A percentile compares a stretch with the other conserved stretches of the same genome.
Evolutionary conservation across 1,140 invertebrate species (phyloP).

Genomic region (Drosophila quadrilineata): DNA sequence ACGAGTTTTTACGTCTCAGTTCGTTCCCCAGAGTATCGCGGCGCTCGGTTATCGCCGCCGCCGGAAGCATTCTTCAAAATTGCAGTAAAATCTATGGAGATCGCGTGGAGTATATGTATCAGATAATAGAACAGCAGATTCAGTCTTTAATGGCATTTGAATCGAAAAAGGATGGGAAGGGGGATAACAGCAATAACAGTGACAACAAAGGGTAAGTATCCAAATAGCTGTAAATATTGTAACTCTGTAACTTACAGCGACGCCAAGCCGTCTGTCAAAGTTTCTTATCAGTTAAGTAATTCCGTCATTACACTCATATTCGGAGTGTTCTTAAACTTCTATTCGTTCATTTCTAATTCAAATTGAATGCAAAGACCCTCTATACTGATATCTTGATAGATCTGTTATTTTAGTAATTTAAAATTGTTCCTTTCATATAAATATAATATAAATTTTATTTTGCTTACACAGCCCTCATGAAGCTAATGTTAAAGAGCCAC

Average conservation of each 20-base stretch:
- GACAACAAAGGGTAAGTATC: too few relatives aligned
- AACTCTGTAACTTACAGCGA: neutral
- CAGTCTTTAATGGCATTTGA: constrained; percentile 38
- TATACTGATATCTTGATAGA: too few relatives aligned
- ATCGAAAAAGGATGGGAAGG: constrained; percentile 21
- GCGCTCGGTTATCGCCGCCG: constrained; percentile 29
- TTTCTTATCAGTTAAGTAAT: neutral
- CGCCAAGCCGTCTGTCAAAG: constrained; percentile 48
- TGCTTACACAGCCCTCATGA: constrained; percentile 6
- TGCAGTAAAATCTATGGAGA: constrained; percentile 56
- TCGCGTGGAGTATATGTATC: constrained; percentile 51
- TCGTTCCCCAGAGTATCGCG: constrained; percentile 10
- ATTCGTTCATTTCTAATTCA: too few relatives aligned
- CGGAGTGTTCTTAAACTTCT: too few relatives aligned
- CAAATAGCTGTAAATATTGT: neutral
- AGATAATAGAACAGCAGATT: constrained; percentile 49
- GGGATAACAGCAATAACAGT: constrained; percentile 9
- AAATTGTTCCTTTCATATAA: neutral
- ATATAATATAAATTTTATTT: neutral
- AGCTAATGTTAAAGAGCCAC: constrained; percentile 25
- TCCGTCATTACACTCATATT: constrained; percentile 24
- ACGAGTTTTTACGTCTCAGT: constrained; percentile 37
- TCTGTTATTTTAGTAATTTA: neutral
- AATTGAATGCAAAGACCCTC: too few relatives aligned
- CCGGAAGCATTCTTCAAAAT: constrained; percentile 46